A percentile compares a stretch with the other conserved stretches of the same genome.
Evolutionary conservation across 1,140 invertebrate species (phyloP).

Genomic region (Laupala kohalensis): DNA sequence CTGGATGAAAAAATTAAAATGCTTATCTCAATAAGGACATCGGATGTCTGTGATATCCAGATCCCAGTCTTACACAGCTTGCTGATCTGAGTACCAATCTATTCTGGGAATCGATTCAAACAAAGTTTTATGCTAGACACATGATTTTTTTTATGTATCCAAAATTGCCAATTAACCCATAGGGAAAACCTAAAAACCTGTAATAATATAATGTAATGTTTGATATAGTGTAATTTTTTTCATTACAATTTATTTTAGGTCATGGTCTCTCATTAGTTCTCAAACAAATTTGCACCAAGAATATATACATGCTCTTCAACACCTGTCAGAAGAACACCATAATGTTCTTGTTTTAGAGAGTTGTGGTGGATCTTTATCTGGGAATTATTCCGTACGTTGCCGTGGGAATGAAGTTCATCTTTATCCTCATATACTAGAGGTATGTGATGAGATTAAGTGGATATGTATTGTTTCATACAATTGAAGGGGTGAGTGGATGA

Average conservation of each 20-base stretch:
- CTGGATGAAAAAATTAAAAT: too few relatives aligned
- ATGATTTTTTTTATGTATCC: background rate
- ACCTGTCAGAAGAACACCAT: constrained; percentile 39
- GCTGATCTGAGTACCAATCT: too few relatives aligned
- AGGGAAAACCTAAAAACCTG: too few relatives aligned
- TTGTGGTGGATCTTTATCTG: constrained; percentile 38
- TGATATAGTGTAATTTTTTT: background rate
- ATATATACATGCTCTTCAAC: constrained; percentile 53
- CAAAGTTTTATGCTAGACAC: background rate
- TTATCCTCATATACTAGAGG: constrained; percentile 68
- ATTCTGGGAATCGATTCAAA: too few relatives aligned
- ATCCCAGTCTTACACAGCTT: too few relatives aligned
- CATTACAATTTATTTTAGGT: constrained; percentile 27
- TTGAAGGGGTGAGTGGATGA: too few relatives aligned
- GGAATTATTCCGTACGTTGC: constrained; percentile 54
- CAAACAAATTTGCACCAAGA: constrained; percentile 70
- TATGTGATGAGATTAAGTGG: constrained; percentile 27
- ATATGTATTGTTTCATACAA: too few relatives aligned
- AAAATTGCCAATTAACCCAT: too few relatives aligned
- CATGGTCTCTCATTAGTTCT: constrained; percentile 57
- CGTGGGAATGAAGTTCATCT: constrained; percentile 43
- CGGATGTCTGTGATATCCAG: too few relatives aligned
- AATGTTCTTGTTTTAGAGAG: constrained; percentile 51
- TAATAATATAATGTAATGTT: too few relatives aligned
- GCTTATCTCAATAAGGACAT: too few relatives aligned